A percentile compares a stretch with the other conserved stretches of the same genome.
Evolutionary conservation across 2,113 vertebrate species (phyloP).

Genomic region (Clinocottus analis): DNA sequence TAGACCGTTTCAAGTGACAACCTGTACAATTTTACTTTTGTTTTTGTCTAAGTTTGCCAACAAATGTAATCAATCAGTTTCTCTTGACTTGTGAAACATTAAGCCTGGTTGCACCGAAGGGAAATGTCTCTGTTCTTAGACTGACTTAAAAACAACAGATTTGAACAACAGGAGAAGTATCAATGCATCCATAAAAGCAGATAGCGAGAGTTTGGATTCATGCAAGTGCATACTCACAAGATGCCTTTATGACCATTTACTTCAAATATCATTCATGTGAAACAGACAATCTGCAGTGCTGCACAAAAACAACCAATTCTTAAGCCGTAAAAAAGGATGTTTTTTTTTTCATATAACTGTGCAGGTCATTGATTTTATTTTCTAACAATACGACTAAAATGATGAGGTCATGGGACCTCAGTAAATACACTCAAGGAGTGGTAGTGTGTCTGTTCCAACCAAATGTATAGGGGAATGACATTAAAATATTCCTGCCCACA

Average conservation of each 20-base stretch:
- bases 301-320: not conserved
- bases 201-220: not conserved
- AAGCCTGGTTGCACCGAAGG: not conserved
- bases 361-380: slow-evolving; percentile 17
- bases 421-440: not conserved
- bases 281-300: slow-evolving; percentile 8
- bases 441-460: not conserved
- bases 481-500: not conserved
- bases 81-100: not conserved
- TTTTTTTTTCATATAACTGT: not conserved
- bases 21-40: no score
- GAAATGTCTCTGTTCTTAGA: not conserved
- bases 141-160: not conserved
- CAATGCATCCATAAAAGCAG: not conserved
- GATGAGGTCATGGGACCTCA: not conserved
- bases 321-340: not conserved
- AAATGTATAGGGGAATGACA: not conserved
- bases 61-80: not conserved
- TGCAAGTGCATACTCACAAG: not conserved
- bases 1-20: not conserved
- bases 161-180: not conserved
- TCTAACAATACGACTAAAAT: not conserved
- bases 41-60: not conserved
- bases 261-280: not conserved
- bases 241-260: slow-evolving; percentile 8